Evolutionary conservation across 2,888 invertebrate genomes (phyloP), one percentile per base, ranked within the genome.

Genomic region (Agrochola litura): DNA sequence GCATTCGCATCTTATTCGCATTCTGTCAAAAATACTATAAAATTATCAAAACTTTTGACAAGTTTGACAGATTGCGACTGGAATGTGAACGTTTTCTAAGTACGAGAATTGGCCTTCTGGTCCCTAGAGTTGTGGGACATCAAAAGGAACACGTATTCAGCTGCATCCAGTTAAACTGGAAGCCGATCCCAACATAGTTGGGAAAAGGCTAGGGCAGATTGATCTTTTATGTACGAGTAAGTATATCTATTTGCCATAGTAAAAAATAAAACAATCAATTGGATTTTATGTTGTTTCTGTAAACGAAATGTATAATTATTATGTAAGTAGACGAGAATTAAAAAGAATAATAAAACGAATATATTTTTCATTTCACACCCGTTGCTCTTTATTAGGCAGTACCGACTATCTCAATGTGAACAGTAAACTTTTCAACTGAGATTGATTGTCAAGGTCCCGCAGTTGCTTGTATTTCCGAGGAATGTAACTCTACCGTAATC

Each of bases 401-500:
- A 54, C 6, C 14, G 43, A n/a, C 19, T 54, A 54, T 37, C 16
- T 66, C 37, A 30, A 41, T 25, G 37, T 19, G 25, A 54, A 80
- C 54, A 60, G 19, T n/a, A 56, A 81, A 75, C 56, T 74, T 79
- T 49, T 25, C 0, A 61, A 63, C 63, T 43, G 19, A 67, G 75
- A 81, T 81, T 74, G 56, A 79, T 81, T 63, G 30, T 16, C 46
- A 16, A 66, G 65, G 52, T 30, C 41, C 25, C 22, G n/a, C 41
- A 63, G 46, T 56, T 30, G n/a, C 56, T 49, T 64, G 56, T 70
- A 54, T 65, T 79, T 80, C 25, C 22, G 43, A 58, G 25, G 16
- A 22, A 69, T 78, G 65, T 68, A 52, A 58, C 79, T 67, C 14
- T 82, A 71, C 67, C 77, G 58, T 67, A 58, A 82, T 82, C 76